These are phyloP conservation scores for Vollenhovia emeryi DNA, from an alignment of 1,140 invertebrate genomes.

Conservation along the genomic window DNA sequence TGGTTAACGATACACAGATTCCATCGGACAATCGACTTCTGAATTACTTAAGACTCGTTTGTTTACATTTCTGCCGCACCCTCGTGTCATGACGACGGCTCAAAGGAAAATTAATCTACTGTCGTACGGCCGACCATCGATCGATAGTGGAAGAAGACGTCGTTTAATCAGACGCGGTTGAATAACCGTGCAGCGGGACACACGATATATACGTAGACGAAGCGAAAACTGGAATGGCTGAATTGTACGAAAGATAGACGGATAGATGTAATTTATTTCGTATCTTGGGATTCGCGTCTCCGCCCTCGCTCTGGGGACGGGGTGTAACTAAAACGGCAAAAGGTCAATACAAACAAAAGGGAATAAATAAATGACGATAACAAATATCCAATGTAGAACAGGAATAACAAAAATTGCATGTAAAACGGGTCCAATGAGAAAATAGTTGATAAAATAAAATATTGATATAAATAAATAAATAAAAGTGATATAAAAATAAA, in stretches of 20 bases:
- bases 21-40: slow-evolving; percentile 3
- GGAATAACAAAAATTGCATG: background rate
- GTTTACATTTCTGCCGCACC: slow-evolving; percentile 4
- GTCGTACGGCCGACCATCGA: slow-evolving; percentile 1
- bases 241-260: background rate
- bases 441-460: background rate
- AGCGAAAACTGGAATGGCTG: background rate
- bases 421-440: background rate
- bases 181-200: background rate
- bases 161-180: slow-evolving; percentile 38
- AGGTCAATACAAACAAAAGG: background rate
- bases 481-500: background rate
- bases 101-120: slow-evolving; percentile 52
- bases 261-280: background rate
- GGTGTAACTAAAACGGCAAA: background rate
- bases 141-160: slow-evolving; percentile 53
- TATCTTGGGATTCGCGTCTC: background rate
- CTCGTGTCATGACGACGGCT: background rate
- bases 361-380: background rate
- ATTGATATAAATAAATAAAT: background rate
- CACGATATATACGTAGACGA: background rate
- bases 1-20: background rate
- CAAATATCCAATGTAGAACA: background rate
- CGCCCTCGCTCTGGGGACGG: background rate
- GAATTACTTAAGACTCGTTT: slow-evolving; percentile 27